phyloP scores from a whole-genome alignment of 2,888 invertebrate genomes.

The Napeogenes sylphis region DNA sequence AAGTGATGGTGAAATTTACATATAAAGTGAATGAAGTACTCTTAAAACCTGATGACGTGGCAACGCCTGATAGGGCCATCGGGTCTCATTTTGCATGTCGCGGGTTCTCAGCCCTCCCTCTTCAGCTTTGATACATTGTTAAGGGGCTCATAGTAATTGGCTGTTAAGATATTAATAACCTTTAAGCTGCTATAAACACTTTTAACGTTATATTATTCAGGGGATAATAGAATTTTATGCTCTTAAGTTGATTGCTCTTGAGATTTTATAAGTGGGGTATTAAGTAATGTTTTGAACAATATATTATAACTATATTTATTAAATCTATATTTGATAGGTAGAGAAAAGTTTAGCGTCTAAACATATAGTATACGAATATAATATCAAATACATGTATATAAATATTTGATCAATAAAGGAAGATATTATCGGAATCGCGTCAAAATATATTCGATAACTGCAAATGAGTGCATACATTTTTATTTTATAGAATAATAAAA shows the following conservation, averaged over 20 bases:
- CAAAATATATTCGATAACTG: no score
- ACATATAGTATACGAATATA: no score
- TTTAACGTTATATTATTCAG: slow-evolving; percentile 17
- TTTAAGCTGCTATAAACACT: slow-evolving; percentile 20
- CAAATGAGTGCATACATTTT: no score
- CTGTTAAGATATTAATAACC: slow-evolving; percentile 28
- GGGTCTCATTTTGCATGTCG: slow-evolving; percentile 63
- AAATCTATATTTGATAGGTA: no score
- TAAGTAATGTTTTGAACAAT: not conserved
- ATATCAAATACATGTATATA: no score
- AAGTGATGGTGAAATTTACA: slow-evolving; percentile 44
- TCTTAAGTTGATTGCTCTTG: slow-evolving; percentile 15
- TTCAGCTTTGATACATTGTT: slow-evolving; percentile 36
- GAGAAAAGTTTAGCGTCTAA: no score
- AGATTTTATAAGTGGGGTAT: not conserved
- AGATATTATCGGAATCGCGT: no score
- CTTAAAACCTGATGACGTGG: slow-evolving; percentile 68
- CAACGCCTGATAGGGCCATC: slow-evolving; percentile 67
- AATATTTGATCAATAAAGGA: no score
- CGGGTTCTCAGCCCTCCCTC: slow-evolving; percentile 46
- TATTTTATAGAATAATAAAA: no score
- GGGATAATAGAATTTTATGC: slow-evolving; percentile 15
- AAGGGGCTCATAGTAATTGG: slow-evolving; percentile 28
- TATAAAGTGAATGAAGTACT: slow-evolving; percentile 61
- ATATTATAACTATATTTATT: no score